These are phyloP conservation scores for Cacatua alba DNA, from an alignment of 2,113 vertebrate genomes.

Conservation along the genomic window DNA sequence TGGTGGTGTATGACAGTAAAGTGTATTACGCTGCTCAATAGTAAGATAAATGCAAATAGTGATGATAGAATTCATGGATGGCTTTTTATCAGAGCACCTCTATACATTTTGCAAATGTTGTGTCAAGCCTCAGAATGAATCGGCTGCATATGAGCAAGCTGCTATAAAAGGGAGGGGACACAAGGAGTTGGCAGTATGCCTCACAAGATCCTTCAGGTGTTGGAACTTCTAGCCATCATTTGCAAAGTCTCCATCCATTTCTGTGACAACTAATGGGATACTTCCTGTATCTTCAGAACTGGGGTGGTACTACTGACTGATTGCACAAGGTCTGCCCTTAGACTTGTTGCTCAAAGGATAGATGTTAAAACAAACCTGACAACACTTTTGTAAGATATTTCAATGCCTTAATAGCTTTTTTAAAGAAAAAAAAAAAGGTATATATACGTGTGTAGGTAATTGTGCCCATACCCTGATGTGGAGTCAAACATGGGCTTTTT, in stretches of 20 bases:
- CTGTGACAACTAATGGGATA: not conserved
- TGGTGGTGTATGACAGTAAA: not conserved
- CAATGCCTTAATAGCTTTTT: not conserved
- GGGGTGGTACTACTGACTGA: not conserved
- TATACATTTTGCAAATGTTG: not conserved
- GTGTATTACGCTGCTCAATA: not conserved
- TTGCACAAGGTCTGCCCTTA: not conserved
- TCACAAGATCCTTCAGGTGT: not conserved
- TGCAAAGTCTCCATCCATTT: not conserved
- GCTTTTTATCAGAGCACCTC: not conserved
- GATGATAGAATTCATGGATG: not conserved
- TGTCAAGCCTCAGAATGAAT: not conserved
- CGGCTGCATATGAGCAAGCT: not conserved
- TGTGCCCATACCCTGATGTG: not conserved
- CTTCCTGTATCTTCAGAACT: not conserved
- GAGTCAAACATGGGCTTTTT: not conserved
- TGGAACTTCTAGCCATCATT: not conserved
- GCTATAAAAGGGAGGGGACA: not conserved
- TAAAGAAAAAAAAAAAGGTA: not conserved
- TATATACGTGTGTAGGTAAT: not conserved
- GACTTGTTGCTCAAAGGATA: not conserved
- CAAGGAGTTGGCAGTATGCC: not conserved
- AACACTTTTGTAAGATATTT: not conserved
- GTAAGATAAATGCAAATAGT: conserved; percentile 27
- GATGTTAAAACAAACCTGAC: not conserved